Evolutionary conservation across 1,140 invertebrate genomes (phyloP).

Genomic region (Batillaria attramentaria): DNA sequence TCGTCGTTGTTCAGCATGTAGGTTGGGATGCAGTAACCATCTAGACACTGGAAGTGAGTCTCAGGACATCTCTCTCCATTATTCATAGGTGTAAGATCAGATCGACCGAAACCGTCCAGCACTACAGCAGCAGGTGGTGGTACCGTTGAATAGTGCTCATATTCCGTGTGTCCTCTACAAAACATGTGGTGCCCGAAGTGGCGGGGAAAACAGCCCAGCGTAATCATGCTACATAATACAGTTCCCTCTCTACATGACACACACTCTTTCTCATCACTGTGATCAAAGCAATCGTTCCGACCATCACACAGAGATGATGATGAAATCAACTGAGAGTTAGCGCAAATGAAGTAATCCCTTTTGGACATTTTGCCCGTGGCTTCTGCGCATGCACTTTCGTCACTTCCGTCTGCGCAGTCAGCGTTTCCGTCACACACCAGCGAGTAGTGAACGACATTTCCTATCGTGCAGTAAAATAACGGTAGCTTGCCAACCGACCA

Average conservation of each 20-base stretch:
- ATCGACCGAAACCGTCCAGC: conserved; percentile 34
- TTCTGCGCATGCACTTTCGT: conserved; percentile 23
- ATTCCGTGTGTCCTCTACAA: background rate
- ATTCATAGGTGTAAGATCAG: background rate
- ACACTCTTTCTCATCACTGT: conserved; percentile 36
- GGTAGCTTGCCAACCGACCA: background rate
- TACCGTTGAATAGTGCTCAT: too few species aligned
- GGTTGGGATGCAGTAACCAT: conserved; percentile 27
- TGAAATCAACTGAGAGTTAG: conserved; percentile 16
- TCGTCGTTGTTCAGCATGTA: conserved; percentile 35
- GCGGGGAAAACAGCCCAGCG: conserved; percentile 23
- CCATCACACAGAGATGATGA: conserved; percentile 22
- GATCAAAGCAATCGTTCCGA: conserved; percentile 30
- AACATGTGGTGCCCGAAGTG: conserved; percentile 6
- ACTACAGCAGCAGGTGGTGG: background rate
- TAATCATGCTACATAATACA: background rate
- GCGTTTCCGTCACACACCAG: conserved; percentile 33
- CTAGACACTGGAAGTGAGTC: conserved; percentile 23
- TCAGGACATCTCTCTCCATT: background rate
- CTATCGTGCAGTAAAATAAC: background rate
- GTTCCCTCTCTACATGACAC: conserved; percentile 9
- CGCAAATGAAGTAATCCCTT: conserved; percentile 9
- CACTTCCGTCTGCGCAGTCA: conserved; percentile 32
- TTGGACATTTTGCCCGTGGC: background rate
- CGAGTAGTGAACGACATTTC: conserved; percentile 4